Evolutionary conservation across 1,140 invertebrate species (phyloP), one percentile per base, ranked within the genome.

Genomic region (Hyles vespertilio): DNA sequence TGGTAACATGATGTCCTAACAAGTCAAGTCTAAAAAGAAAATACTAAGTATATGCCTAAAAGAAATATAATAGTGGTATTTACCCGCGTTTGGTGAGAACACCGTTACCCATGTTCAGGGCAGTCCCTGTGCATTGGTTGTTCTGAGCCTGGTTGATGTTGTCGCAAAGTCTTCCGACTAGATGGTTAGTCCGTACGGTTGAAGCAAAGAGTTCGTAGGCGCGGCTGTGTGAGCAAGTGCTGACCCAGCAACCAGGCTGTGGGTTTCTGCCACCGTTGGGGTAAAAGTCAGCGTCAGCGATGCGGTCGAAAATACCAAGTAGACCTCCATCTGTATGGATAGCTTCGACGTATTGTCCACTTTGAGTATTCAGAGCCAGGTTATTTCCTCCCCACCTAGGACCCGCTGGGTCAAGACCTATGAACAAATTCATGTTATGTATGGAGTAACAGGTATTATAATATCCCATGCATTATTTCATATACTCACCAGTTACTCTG

Each of bases 351-450:
- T 91, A 89, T 51, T 46, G 57, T 0, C 91, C 94, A 72, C 93
- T 92, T 22, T 66, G 77, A 9, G 67, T 63, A 9, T 74, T 75
- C 59, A 83, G 63, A 11, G 70, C 61, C n/a, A 74, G 61, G 2
- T 64, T 49, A 55, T 76, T 84, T 22, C 61, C 62, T 7, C 69
- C 65, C 81, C 81, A 94, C 8, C 81, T 67, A n/a, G 93, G 93
- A 10, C 90, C 84, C 5, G 93, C 93, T 9, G 93, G 92, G 80
- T 94, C 93, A 66, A 94, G 74, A 44, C 92, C 92, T 89, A 32
- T 43, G 47, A 68, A 22, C 22, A 22, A 22, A 40, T 12, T 55
- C 33, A 32, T 43, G 44, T 10, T 22, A 45, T 36, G 33, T 51
- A 32, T 48, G 7, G 1, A 10, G 2, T 48, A 2, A 48, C 2